Base-by-base conservation (phyloP, 1,140 invertebrate species). In the Patella vulgata region DNA sequence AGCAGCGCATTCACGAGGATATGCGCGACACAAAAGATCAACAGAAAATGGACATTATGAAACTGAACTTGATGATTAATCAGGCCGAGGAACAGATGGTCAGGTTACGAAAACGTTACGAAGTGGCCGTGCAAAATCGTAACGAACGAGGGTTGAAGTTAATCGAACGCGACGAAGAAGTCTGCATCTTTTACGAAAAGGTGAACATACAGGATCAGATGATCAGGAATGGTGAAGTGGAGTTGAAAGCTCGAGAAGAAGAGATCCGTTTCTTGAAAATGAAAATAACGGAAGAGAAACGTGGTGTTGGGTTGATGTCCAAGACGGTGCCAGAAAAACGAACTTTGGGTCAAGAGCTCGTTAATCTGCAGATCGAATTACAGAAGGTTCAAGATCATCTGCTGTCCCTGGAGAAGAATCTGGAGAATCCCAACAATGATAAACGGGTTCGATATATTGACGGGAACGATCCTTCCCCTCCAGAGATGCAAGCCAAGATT, bases 151-250 rank as follows among this genome's bases (percentile, higher is more conserved):
- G 82, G 53, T 71, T 84, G 39, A 78, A 82, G 53, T 69, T 85
- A 11, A 82, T 85, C 47, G 78, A 85, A 59, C 72, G 80, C 64
- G 81, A 83, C 71, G 82, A 83, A 62, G 84, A 85, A 74, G 80
- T 84, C 3, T 83, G 81, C 64, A 79, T 84, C 36, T 83, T 85
- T 60, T 83, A 83, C 70, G 82, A 83, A 71, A 83, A 81, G 69
- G 74, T 81, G 9, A 83, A 83, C 63, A 80, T 82, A 53, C 81
- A 84, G 75, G 83, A 84, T 47, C 74, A 81, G 52, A 78, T 84
- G 80, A 78, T 85, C 28, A 68, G 79, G 42, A 81, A 81, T 71
- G 82, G 82, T 25, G 75, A 84, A 63, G 77, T 83, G 27, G 81
- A 83, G 62, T 63, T 84, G 4, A 75, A 77, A 44, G 64, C 72